Percentiles rank a stretch among this genome's conserved stretches.
Conservation (phyloP, 2,113 vertebrate species). For the Romanogobio albipinnatus region DNA sequence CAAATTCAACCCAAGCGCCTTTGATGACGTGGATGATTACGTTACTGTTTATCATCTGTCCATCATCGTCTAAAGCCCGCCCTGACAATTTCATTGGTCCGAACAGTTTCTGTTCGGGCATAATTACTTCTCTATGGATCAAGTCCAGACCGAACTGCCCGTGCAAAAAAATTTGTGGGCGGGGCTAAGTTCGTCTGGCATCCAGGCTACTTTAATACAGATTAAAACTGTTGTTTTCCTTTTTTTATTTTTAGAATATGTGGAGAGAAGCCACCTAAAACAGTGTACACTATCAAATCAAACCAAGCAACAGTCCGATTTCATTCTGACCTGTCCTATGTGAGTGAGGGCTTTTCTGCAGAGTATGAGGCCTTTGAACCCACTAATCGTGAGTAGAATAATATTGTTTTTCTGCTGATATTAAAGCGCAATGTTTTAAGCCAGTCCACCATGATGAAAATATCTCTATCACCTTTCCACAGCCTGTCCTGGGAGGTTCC, state of each 20-base stretch:
- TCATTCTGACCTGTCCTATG: slow-evolving; percentile 82
- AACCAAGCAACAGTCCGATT: slow-evolving; percentile 79
- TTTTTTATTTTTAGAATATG: slow-evolving; percentile 76
- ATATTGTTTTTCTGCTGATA: background rate
- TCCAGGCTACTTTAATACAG: too few species aligned
- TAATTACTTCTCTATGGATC: too few species aligned
- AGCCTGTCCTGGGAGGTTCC: slow-evolving; percentile 83
- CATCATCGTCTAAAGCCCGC: too few species aligned
- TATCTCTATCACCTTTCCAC: slow-evolving; percentile 23
- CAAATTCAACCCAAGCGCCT: too few species aligned
- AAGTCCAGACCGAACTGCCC: too few species aligned
- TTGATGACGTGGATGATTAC: too few species aligned
- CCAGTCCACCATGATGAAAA: background rate
- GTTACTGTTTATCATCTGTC: too few species aligned
- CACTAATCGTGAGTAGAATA: slow-evolving; percentile 78
- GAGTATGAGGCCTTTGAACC: slow-evolving; percentile 85
- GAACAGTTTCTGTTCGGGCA: too few species aligned
- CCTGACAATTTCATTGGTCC: too few species aligned
- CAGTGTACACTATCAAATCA: slow-evolving; percentile 75
- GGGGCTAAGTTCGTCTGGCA: too few species aligned
- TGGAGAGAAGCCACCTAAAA: slow-evolving; percentile 68
- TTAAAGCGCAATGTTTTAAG: background rate
- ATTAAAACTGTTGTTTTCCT: slow-evolving; percentile 16
- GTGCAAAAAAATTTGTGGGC: too few species aligned
- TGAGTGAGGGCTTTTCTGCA: slow-evolving; percentile 83